Evolutionary conservation across 2,113 vertebrate genomes (phyloP).

Genomic region (Chitala chitala): DNA sequence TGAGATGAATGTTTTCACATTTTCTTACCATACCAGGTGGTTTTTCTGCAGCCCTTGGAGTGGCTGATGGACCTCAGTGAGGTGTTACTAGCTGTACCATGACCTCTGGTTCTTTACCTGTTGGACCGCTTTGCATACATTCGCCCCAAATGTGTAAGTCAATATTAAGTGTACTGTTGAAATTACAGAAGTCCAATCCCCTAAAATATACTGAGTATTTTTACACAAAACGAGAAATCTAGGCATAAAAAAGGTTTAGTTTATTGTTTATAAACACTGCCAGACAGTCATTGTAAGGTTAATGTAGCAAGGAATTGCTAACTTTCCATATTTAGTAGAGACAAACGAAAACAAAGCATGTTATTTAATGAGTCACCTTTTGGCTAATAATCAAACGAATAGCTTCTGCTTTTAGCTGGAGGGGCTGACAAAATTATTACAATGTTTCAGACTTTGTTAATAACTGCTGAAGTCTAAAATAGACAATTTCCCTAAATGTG

Average conservation of each 20-base stretch:
- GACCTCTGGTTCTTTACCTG: too few species aligned
- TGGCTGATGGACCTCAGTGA: too few species aligned
- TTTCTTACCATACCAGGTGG: too few species aligned
- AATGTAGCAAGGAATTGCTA: not conserved
- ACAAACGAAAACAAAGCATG: not conserved
- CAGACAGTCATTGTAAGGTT: not conserved
- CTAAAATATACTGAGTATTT: not conserved
- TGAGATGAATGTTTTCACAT: too few species aligned
- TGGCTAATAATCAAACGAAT: not conserved
- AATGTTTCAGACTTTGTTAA: not conserved
- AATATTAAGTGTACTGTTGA: not conserved
- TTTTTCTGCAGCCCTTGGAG: too few species aligned
- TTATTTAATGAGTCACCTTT: not conserved
- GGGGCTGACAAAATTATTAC: not conserved
- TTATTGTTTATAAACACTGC: not conserved
- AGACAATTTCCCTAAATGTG: constrained; percentile 7
- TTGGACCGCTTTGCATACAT: too few species aligned
- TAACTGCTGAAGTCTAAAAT: not conserved
- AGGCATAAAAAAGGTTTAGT: not conserved
- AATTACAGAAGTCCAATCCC: too few species aligned
- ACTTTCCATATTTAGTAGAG: not conserved
- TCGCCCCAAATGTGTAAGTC: too few species aligned
- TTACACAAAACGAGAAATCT: not conserved
- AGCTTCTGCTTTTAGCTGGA: not conserved
- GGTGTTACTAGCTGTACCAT: too few species aligned